Conservation (phyloP, 2,797 vertebrate species). For the Centropyge bicolor region DNA sequence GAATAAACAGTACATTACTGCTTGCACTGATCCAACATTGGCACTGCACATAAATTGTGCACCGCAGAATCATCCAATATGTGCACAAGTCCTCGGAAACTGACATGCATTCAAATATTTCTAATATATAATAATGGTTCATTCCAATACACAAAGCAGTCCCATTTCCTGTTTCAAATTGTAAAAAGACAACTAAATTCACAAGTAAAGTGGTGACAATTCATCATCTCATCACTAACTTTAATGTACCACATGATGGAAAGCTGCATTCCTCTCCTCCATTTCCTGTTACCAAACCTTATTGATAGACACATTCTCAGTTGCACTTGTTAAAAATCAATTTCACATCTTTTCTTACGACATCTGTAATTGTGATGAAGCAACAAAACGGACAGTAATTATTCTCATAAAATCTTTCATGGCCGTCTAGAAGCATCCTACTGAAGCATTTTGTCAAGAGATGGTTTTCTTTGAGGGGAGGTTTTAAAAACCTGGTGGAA, state of each 20-base stretch:
- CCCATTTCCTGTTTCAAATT: not conserved
- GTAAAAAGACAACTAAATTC: not conserved
- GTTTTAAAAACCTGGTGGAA: slow-evolving; percentile 75
- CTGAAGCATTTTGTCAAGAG: slow-evolving; percentile 76
- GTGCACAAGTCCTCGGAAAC: not conserved
- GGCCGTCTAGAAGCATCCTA: slow-evolving; percentile 53
- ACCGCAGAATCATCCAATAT: slow-evolving; percentile 1
- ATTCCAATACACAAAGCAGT: not conserved
- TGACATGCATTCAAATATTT: slow-evolving; percentile 1
- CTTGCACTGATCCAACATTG: not conserved
- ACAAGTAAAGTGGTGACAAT: not conserved
- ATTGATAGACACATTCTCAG: not conserved
- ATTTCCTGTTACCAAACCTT: slow-evolving; percentile 12
- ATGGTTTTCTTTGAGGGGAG: slow-evolving; percentile 74
- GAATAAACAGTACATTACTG: not conserved
- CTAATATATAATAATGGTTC: not conserved
- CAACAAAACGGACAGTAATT: slow-evolving; percentile 46
- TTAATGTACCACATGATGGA: not conserved
- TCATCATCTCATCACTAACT: not conserved
- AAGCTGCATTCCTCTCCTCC: not conserved
- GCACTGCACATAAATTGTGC: not conserved
- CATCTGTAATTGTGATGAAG: slow-evolving; percentile 38
- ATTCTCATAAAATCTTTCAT: slow-evolving; percentile 45
- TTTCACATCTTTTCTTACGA: not conserved
- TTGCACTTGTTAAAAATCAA: slow-evolving; percentile 1